A percentile compares a stretch with the other conserved stretches of the same genome.
These are phyloP conservation scores for Glomeris maerens DNA, from an alignment of 1,140 invertebrate species.

Conservation along the genomic window DNA sequence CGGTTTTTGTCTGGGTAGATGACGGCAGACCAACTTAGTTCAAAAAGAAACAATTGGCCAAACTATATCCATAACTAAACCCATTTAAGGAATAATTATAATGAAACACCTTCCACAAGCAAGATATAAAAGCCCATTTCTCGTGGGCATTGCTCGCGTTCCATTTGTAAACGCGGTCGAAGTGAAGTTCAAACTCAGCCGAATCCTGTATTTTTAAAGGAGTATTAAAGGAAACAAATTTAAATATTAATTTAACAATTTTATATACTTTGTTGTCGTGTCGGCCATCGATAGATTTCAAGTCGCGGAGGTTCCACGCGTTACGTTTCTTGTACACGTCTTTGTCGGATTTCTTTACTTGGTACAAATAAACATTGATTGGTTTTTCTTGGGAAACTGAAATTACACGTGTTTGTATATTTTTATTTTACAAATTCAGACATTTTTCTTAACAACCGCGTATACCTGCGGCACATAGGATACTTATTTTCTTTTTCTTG, in stretches of 20 bases:
- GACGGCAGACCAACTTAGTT: constrained; percentile 39
- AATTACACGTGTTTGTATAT: not conserved
- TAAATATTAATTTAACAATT: not conserved
- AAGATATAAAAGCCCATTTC: constrained; percentile 46
- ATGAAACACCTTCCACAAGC: constrained; percentile 41
- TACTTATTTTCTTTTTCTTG: constrained; percentile 57
- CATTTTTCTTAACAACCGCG: constrained; percentile 14
- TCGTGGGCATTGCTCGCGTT: constrained; percentile 59
- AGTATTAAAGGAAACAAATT: constrained; percentile 1
- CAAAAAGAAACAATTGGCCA: not conserved
- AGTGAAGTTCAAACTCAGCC: constrained; percentile 68
- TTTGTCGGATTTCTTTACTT: constrained; percentile 74
- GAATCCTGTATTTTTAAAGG: constrained; percentile 38
- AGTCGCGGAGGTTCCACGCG: constrained; percentile 56
- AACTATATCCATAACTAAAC: not conserved
- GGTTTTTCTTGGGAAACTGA: constrained; percentile 45
- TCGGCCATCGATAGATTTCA: constrained; percentile 65
- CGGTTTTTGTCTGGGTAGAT: constrained; percentile 49
- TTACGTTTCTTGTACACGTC: constrained; percentile 67
- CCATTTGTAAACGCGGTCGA: constrained; percentile 82
- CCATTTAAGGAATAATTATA: constrained; percentile 12
- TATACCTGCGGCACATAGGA: constrained; percentile 60
- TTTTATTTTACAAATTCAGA: not conserved
- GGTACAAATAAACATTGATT: constrained; percentile 51
- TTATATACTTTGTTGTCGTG: constrained; percentile 31